Evolutionary conservation across 2,888 invertebrate species (phyloP), one percentile per base, ranked within the genome.

Genomic region (Timema cristinae): DNA sequence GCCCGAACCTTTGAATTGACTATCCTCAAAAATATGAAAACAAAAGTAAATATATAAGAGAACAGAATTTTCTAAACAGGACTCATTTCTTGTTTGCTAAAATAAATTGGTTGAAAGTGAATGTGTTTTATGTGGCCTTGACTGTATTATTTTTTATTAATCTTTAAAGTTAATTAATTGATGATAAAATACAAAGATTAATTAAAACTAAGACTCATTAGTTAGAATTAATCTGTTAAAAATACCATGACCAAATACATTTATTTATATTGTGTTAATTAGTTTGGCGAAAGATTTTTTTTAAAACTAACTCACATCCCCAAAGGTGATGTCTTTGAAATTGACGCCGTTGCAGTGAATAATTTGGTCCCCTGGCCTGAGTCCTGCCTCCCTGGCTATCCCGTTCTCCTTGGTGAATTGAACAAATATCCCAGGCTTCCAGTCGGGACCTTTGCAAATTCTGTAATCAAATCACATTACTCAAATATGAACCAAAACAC

Each of bases 301-400:
- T 63, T 16, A 68, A 79, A n/a, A n/a, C n/a, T n/a, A n/a, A n/a
- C 79, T 80, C 82, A 91, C 91, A 85, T 94, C 93, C 78, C 90
- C 91, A 81, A 94, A 94, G 51, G 90, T 86, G 76, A 93, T 89
- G 81, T 91, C 91, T 72, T 79, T 82, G 79, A 83, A 87, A 76
- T 81, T 84, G 76, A 82, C 84, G 74, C 93, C 94, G 81, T 97
- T 97, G 81, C 96, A 96, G 77, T 91, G 91, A 70, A 96, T 82
- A 75, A 97, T 93, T 83, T 96, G 95, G 82, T 97, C 97, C 7
- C 96, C 96, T 0, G 94, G 93, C 78, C 93, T 87, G 15, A 97
- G 84, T 0, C 96, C 96, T 2, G 94, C 92, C 78, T 94, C 92
- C 67, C 93, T 86, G 0, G 96, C 96, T 72, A 96, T 90, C 66